Evolutionary conservation across 2,888 invertebrate species (phyloP), one percentile per base, ranked within the genome.

Genomic region (Torymus aiolomorphi): DNA sequence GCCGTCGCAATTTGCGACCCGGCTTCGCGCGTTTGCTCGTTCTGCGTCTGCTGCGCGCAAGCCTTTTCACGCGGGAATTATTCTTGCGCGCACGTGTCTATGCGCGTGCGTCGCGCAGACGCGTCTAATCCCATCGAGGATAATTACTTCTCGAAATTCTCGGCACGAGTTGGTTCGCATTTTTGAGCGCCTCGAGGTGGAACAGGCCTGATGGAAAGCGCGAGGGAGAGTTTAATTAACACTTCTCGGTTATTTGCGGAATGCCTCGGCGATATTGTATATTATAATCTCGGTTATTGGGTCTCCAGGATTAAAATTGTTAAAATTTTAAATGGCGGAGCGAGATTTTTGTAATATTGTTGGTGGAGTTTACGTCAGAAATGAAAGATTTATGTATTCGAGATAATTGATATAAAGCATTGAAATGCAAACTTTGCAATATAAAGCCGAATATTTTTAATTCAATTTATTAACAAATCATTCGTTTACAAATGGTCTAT

Each of bases 61-160:
- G 72, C 57, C 70, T 81, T 81, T 81, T 81, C 75, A 75, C 78
- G 78, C 72, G 57, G 76, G 61, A 73, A 81, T 78, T 81, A 81
- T 81, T 75, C 75, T 72, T 75, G 75, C 77, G 65, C 20, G 69
- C 54, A 56, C 63, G 54, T 62, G 62, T 72, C 5, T 5, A n/a
- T n/a, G 31, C 31, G 24, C 51, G 61, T 51, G 51, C 49, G 13
- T 42, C 42, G 42, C 70, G 24, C 14, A 16, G 62, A 57, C 49
- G 16, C 49, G 51, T 69, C 72, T 78, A 81, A 81, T 81, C 69
- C 78, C 76, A 78, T 79, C 51, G 78, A 49, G 76, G 76, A 81
- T 81, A 76, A 81, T 81, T 79, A 67, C 81, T 79, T 65, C 56
- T 63, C 42, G 20, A 72, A 67, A 76, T 65, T 61, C 76, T 69